Evolutionary conservation across 37 sponge, comb jelly and placozoan species (phyloP).

Genomic region (Halisarca cf. caerulea): DNA sequence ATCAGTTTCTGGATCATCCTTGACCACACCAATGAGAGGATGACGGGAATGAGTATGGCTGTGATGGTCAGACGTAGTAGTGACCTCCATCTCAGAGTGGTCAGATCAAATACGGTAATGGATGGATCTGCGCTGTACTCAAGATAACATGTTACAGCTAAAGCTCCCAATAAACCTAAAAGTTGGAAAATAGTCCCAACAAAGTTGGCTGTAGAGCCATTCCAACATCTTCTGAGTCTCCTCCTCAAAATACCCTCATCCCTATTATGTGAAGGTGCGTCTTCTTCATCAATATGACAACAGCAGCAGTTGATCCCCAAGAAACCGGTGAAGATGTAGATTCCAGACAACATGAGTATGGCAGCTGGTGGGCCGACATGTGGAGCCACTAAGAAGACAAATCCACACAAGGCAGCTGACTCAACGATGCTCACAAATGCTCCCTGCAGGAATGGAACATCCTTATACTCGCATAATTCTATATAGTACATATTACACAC

Average conservation of each 20-base stretch:
- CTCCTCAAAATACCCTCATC: neutral
- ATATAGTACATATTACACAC: too few species aligned
- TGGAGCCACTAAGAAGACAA: conserved; percentile 38
- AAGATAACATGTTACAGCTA: neutral
- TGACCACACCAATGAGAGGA: conserved; percentile 37
- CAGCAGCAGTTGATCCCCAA: conserved; percentile 3
- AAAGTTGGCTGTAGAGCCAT: neutral
- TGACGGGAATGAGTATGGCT: neutral
- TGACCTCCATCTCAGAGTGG: neutral
- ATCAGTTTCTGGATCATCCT: conserved; percentile 14
- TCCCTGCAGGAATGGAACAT: neutral
- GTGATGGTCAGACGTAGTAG: neutral
- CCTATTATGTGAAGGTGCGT: neutral
- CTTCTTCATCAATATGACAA: neutral
- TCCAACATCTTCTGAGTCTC: neutral
- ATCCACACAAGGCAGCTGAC: conserved; percentile 35
- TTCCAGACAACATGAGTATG: conserved; percentile 49
- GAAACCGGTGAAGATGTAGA: conserved; percentile 36
- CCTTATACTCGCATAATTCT: too few species aligned
- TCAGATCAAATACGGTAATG: neutral
- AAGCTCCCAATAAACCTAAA: neutral
- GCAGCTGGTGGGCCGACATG: conserved; percentile 37
- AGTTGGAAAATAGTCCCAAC: neutral
- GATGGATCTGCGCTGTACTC: neutral
- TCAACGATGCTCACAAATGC: neutral